A percentile compares a stretch with the other conserved stretches of the same genome.
These are phyloP conservation scores for Invenusta paracnida DNA, from an alignment of 2,888 invertebrate species.

Conservation along the genomic window DNA sequence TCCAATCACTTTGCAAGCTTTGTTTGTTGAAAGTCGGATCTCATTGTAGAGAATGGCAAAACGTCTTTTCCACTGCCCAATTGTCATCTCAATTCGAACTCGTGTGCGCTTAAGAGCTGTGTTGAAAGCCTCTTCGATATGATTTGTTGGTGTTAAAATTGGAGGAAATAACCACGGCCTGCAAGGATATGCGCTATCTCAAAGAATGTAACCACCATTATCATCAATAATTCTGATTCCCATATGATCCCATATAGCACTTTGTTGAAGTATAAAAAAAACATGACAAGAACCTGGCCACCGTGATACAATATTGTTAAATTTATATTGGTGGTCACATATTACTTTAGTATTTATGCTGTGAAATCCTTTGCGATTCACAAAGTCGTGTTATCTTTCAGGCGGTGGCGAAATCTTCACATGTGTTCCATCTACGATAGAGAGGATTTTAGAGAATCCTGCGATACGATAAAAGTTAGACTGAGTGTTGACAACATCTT, in stretches of 20 bases:
- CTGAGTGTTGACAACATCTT: background rate
- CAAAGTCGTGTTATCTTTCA: constrained; percentile 44
- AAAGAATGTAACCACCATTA: constrained; percentile 37
- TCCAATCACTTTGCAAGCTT: constrained; percentile 41
- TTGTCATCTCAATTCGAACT: constrained; percentile 39
- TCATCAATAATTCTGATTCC: constrained; percentile 34
- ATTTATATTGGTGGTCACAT: constrained; percentile 39
- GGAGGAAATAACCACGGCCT: constrained; percentile 42
- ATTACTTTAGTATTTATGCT: constrained; percentile 49
- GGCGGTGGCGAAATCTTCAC: constrained; percentile 46
- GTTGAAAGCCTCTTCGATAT: constrained; percentile 39
- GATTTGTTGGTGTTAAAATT: constrained; percentile 30
- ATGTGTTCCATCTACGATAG: constrained; percentile 48
- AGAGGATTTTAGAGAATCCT: constrained; percentile 47
- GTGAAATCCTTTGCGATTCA: constrained; percentile 47
- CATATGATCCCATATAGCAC: constrained; percentile 43
- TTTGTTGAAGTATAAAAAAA: constrained; percentile 45
- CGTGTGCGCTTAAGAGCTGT: constrained; percentile 36
- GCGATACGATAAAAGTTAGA: constrained; percentile 36
- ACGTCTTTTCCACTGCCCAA: constrained; percentile 40
- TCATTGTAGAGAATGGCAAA: constrained; percentile 37
- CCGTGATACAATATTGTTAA: constrained; percentile 46
- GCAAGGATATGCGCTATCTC: constrained; percentile 45
- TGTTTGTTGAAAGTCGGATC: constrained; percentile 36
- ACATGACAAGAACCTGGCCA: constrained; percentile 49